phyloP scores from a whole-genome alignment of 1,140 invertebrate genomes.

The Littorina saxatilis region DNA sequence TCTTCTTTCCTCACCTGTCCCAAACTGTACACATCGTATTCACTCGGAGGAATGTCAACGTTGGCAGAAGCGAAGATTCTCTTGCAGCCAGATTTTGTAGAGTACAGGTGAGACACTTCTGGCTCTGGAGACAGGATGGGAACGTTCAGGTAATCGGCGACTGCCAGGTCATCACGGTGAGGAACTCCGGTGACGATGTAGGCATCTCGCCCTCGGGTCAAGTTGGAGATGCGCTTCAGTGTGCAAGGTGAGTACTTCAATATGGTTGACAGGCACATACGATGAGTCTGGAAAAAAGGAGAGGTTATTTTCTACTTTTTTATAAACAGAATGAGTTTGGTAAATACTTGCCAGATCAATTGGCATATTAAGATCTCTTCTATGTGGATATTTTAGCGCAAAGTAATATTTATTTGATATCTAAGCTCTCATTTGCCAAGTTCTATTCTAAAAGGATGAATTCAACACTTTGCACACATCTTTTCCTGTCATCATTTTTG shows the following conservation, averaged over 20 bases:
- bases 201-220: slow-evolving; percentile 73
- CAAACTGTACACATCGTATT: slow-evolving; percentile 74
- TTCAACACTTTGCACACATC: no score
- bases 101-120: slow-evolving; percentile 72
- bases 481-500: no score
- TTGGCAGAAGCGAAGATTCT: slow-evolving; percentile 74
- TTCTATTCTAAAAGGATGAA: no score
- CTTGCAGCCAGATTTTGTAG: slow-evolving; percentile 75
- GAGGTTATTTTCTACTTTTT: no score
- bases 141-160: slow-evolving; percentile 71
- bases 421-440: no score
- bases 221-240: slow-evolving; percentile 69
- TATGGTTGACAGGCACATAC: slow-evolving; percentile 74
- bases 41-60: slow-evolving; percentile 71
- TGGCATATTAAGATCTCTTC: no score
- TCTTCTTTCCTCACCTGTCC: slow-evolving; percentile 73
- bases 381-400: no score
- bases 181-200: slow-evolving; percentile 74
- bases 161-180: slow-evolving; percentile 72
- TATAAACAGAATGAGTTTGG: no score
- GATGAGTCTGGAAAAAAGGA: slow-evolving; percentile 65
- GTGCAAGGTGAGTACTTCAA: slow-evolving; percentile 75
- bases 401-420: no score
- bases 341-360: no score
- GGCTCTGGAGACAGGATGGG: slow-evolving; percentile 74